A percentile compares a stretch with the other conserved stretches of the same genome.
Conservation (phyloP, 2,888 invertebrate species). For the Vannuccia rotundouncinata region DNA sequence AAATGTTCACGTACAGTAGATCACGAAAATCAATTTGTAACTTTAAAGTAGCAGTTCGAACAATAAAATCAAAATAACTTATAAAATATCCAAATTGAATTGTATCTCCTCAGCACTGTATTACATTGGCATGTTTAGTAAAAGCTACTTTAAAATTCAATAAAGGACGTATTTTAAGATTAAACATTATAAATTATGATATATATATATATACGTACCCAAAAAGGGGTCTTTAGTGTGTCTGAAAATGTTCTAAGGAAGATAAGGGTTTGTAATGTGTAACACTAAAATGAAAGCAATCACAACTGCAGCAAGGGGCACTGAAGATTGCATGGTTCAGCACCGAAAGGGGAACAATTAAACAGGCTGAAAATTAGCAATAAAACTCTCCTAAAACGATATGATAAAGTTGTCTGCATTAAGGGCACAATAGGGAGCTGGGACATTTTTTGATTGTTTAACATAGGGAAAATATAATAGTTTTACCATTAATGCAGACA, state of each 20-base stretch:
- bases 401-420: background rate
- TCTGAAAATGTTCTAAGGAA: background rate
- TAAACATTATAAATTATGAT: conserved; percentile 9
- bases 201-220: too few species aligned
- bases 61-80: background rate
- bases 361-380: background rate
- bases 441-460: background rate
- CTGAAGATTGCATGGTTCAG: conserved; percentile 14
- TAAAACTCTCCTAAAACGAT: conserved; percentile 4
- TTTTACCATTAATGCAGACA: background rate
- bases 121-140: background rate
- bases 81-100: background rate
- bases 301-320: conserved; percentile 3
- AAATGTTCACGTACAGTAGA: background rate
- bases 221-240: background rate
- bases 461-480: background rate
- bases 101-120: background rate
- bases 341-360: conserved; percentile 12
- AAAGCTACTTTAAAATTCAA: conserved; percentile 8
- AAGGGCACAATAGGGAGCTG: background rate
- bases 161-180: conserved; percentile 4
- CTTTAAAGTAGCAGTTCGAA: background rate
- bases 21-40: background rate
- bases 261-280: conserved; percentile 4
- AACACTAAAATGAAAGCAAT: conserved; percentile 14